Conservation (phyloP, 64 coral and sea anemone genomes). For the Porites lutea region DNA sequence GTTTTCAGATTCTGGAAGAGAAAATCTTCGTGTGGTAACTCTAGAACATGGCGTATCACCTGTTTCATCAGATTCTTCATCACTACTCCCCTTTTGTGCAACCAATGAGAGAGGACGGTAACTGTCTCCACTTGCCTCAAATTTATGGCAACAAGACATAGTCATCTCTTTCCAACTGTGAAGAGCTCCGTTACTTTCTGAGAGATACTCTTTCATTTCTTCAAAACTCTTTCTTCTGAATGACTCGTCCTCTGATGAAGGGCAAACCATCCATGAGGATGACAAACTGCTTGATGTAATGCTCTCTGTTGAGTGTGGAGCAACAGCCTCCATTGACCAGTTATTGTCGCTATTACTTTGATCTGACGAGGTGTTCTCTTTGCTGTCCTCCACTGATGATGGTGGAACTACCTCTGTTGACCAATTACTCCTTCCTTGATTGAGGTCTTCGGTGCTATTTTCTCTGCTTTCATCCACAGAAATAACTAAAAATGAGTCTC, state of each 20-base stretch:
- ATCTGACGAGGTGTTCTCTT: neutral
- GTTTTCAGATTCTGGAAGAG: constrained; percentile 16
- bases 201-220: constrained; percentile 63
- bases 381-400: constrained; percentile 1
- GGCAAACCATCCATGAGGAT: constrained; percentile 78
- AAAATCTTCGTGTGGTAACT: constrained; percentile 11
- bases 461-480: constrained; percentile 18
- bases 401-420: constrained; percentile 40
- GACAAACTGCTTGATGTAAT: constrained; percentile 47
- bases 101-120: neutral
- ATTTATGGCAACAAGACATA: constrained; percentile 68
- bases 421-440: neutral
- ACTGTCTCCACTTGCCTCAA: constrained; percentile 63
- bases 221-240: constrained; percentile 84
- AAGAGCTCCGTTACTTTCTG: constrained; percentile 1
- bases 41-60: neutral
- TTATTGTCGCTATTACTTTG: neutral
- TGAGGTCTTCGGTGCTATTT: neutral
- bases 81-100: constrained; percentile 13
- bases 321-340: constrained; percentile 19
- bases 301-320: constrained; percentile 15
- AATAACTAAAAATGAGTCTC: constrained; percentile 28
- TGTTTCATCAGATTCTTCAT: neutral
- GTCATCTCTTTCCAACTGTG: constrained; percentile 44
- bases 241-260: constrained; percentile 57